A percentile compares a stretch with the other conserved stretches of the same genome.
phyloP scores from a whole-genome alignment of 2,113 vertebrate species.

The Heterocephalus glaber region DNA sequence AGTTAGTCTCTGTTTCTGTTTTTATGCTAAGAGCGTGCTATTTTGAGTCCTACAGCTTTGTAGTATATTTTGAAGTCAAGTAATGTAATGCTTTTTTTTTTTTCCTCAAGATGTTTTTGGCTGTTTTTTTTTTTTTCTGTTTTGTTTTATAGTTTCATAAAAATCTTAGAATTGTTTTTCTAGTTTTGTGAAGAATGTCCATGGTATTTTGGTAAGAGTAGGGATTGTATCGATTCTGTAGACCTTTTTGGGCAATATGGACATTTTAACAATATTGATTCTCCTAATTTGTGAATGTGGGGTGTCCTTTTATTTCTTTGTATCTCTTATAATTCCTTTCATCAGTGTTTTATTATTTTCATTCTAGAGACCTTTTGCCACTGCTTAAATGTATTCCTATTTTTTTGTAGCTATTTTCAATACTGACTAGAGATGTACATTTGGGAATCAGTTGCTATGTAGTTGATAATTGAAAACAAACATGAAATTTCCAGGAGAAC shows the following conservation, averaged over 20 bases:
- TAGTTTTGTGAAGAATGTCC: not conserved
- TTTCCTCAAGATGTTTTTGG: not conserved
- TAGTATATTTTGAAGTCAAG: not conserved
- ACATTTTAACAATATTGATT: not conserved
- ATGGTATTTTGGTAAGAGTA: not conserved
- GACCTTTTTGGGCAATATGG: not conserved
- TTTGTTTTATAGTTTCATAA: not conserved
- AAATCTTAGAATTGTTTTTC: not conserved
- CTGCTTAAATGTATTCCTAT: not conserved
- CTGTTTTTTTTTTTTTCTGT: not conserved
- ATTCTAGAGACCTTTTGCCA: not conserved
- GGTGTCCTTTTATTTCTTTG: not conserved
- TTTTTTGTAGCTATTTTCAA: not conserved
- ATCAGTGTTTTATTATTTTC: not conserved
- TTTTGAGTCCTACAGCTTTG: too few species aligned
- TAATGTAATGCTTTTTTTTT: not conserved
- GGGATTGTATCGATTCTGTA: not conserved
- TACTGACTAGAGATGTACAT: not conserved
- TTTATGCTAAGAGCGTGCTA: too few species aligned
- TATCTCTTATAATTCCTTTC: not conserved
- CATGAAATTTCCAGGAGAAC: not conserved
- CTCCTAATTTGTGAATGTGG: not conserved
- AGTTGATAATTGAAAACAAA: conserved; percentile 28
- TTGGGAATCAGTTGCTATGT: not conserved
- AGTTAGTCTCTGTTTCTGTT: too few species aligned